Conservation (phyloP, 1,140 invertebrate species). For the Acarapis woodi region DNA sequence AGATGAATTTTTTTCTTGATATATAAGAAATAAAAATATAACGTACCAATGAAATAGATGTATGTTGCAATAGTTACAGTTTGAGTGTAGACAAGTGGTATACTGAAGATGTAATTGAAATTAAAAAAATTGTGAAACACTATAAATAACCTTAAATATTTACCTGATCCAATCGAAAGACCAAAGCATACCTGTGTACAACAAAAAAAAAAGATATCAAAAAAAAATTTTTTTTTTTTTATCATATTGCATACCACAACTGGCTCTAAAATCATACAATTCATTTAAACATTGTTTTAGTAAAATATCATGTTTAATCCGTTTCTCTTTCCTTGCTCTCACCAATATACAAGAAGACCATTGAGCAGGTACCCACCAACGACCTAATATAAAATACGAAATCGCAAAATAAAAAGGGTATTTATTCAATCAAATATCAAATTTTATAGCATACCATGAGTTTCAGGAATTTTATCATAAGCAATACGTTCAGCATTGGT, state of each 20-base stretch:
- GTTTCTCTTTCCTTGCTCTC: conserved; percentile 48
- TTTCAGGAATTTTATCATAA: conserved; percentile 54
- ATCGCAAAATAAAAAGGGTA: no score
- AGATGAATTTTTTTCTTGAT: no score
- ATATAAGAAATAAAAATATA: no score
- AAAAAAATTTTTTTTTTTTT: no score
- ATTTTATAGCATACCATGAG: conserved; percentile 79
- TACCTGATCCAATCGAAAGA: no score
- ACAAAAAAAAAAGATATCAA: no score
- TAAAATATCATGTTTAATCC: conserved; percentile 57
- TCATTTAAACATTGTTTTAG: conserved; percentile 10
- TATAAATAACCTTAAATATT: no score
- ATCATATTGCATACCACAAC: conserved; percentile 18
- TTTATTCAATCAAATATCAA: no score
- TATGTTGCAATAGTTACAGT: conserved; percentile 23
- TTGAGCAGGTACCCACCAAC: conserved; percentile 66
- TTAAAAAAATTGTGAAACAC: conserved; percentile 1
- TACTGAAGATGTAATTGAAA: conserved; percentile 25
- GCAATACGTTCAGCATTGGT: conserved; percentile 63
- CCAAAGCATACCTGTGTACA: no score
- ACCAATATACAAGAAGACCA: conserved; percentile 74
- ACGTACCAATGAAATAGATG: conserved; percentile 55
- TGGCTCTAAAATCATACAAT: conserved; percentile 18
- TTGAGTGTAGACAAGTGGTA: conserved; percentile 24
- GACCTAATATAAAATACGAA: no score